Base-by-base conservation (phyloP, 1,140 invertebrate genomes). In the Caenorhabditis elegans region DNA sequence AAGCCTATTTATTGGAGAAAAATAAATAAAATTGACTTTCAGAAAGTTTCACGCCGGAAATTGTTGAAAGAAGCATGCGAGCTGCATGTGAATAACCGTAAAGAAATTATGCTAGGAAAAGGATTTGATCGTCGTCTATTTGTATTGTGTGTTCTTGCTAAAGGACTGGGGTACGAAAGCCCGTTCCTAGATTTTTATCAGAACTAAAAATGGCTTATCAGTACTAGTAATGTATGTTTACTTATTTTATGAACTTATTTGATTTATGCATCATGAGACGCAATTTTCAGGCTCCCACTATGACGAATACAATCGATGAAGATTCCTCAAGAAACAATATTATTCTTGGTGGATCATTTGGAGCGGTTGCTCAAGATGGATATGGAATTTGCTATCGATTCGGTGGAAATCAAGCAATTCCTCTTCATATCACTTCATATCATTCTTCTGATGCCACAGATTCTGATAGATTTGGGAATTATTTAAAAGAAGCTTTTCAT, bases 91-190 rank as follows among this genome's bases (percentile, higher is more conserved):
- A 78, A 86, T 43, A 83, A 90, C 15, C 89, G 91, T 55, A 82
- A 89, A 53, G 88, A 98, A 91, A 95, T 96, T 3, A 98, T 98
- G 96, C 94, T 94, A 85, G 96, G 96, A 1, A 93, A 94, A 89
- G 97, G 96, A 79, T 95, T 98, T 85, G 97, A 98, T 90, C 93
- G 97, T 47, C 97, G 98, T 91, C 91, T 99, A 8, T 98, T 98
- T 92, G 98, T 96, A 89, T 92, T 99, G 0, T 98, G 97, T 90
- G 95, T 98, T 36, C 94, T 98, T 39, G 97, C 95, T 13, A 97
- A 97, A 91, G 98, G 98, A 90, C 91, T 98, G 31, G 95, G 97
- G 91, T 92, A 96, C 3, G 88, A 90, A 19, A 84, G 60, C 48
- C 48, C 79, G 11, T 87, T 88, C 77, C 86, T 86, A 4, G 90